phyloP scores from a whole-genome alignment of 1,140 invertebrate species.

The Magallana angulata region DNA sequence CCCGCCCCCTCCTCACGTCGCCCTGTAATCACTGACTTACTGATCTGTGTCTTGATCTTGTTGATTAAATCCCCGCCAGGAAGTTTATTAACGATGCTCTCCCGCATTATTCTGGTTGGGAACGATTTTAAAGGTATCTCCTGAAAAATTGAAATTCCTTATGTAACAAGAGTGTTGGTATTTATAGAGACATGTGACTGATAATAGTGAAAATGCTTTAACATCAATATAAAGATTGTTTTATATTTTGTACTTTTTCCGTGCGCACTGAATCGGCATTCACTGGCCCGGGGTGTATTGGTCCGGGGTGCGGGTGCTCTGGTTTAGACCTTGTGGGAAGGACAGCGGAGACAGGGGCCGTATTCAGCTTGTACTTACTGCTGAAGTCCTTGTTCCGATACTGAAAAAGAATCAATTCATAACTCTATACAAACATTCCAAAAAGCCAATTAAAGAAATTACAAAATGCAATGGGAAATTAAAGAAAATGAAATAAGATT shows the following conservation, averaged over 20 bases:
- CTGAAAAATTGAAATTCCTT: not conserved
- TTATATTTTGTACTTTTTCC: too few species aligned
- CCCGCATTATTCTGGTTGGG: not conserved
- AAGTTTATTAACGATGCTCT: not conserved
- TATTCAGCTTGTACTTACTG: slow-evolving; percentile 6
- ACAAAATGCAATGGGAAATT: too few species aligned
- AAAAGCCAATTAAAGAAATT: not conserved
- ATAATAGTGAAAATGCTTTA: too few species aligned
- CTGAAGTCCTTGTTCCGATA: slow-evolving; percentile 7
- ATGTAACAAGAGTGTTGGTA: too few species aligned
- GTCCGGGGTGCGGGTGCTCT: not conserved
- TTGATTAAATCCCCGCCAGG: slow-evolving; percentile 17
- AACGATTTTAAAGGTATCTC: not conserved
- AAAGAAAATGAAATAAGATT: not conserved
- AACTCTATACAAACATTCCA: not conserved
- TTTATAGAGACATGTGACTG: too few species aligned
- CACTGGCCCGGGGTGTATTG: too few species aligned
- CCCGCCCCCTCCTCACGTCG: too few species aligned
- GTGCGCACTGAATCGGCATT: too few species aligned
- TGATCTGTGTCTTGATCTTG: not conserved
- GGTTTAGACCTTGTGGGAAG: not conserved
- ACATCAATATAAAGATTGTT: too few species aligned
- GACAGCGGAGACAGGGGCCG: not conserved
- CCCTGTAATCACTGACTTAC: not conserved
- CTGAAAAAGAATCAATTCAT: not conserved